Evolutionary conservation across 2,113 vertebrate genomes (phyloP), one percentile per base, ranked within the genome.

Genomic region (Ameiurus melas): DNA sequence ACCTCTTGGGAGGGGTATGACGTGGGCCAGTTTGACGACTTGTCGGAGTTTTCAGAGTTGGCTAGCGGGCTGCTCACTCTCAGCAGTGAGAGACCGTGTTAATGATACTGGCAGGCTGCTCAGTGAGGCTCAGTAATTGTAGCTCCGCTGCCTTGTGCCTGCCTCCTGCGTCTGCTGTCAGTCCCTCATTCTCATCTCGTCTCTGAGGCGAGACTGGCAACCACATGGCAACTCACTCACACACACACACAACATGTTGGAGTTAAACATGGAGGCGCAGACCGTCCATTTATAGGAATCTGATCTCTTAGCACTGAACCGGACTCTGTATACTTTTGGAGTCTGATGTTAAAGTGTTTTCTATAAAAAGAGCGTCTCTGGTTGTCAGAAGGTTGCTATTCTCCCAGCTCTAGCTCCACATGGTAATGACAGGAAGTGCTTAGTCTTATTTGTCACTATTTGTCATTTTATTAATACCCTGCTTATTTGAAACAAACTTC

Each of bases 161-260:
- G 39, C 39, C 70, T 53, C 57, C 58, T 39, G 47, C 43, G 27
- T 84, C 81, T 81, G 66, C 17, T 55, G 47, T 30, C 58, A 12
- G 85, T 85, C 27, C 33, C 20, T 84, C 27, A 57, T 84, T 87
- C 77, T 82, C 57, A 64, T 64, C 75, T 85, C 43, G n/a, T 85
- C 39, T 62, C 16, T 51, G 47, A 79, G 19, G 39, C 51, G 78
- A 62, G 12, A 84, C 27, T 84, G 33, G 19, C 27, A 80, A 25
- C 62, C 33, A 43, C 70, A 43, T 86, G 68, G 22, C 20, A n/a
- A 68, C 22, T 77, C 53, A 51, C 75, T 30, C 47, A 84, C 58
- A 85, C 64, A 75, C 55, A 16, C 79, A 87, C 33, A 81, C 68
- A 86, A 22, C 25, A 84, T 84, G 43, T 53, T 71, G 51, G 58